These are phyloP conservation scores for Anser cygnoides DNA, from an alignment of 2,113 vertebrate species.

Conservation along the genomic window DNA sequence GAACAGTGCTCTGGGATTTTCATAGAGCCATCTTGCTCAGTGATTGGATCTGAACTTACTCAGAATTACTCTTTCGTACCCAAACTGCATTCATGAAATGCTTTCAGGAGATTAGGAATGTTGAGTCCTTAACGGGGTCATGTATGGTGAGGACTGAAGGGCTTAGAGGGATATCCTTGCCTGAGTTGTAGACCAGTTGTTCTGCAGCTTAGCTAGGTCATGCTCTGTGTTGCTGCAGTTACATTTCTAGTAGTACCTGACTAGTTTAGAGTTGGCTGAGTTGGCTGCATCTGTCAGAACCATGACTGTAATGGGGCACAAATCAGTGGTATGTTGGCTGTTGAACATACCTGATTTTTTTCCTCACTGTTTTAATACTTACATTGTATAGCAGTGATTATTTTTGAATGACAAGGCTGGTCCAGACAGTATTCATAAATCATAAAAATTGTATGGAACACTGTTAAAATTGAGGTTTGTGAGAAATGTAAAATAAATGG, in stretches of 20 bases:
- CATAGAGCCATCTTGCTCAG: no score
- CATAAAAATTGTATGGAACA: rapidly evolving
- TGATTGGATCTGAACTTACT: background rate
- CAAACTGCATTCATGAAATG: background rate
- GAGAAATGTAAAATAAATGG: background rate
- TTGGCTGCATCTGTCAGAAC: background rate
- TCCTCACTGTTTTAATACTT: background rate
- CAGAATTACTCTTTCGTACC: background rate
- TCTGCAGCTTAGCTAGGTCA: background rate
- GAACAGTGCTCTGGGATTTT: background rate
- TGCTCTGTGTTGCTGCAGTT: background rate
- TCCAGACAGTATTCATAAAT: background rate
- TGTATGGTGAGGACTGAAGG: background rate
- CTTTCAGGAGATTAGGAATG: background rate
- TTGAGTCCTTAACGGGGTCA: background rate
- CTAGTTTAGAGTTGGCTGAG: background rate
- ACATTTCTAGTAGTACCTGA: background rate
- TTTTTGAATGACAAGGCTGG: background rate
- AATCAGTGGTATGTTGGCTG: background rate
- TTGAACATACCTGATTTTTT: background rate
- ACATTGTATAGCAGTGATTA: background rate
- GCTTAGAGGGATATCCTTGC: background rate
- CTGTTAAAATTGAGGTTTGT: background rate
- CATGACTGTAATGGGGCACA: background rate
- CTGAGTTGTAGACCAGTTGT: background rate